Percentiles rank a stretch among this genome's conserved stretches.
Conservation (phyloP, 2,113 vertebrate species). For the Actenoides lindsayi region DNA sequence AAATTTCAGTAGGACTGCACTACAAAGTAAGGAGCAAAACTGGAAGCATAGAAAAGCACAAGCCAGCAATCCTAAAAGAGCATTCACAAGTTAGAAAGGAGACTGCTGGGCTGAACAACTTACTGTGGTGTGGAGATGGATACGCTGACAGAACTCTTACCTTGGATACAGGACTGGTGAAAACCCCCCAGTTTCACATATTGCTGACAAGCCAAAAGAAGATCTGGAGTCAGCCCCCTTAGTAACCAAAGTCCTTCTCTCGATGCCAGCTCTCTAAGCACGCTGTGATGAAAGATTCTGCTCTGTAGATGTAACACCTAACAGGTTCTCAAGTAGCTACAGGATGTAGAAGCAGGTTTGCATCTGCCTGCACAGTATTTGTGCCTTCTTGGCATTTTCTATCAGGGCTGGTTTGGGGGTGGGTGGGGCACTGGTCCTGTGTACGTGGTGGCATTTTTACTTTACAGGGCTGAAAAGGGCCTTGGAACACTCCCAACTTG, state of each 20-base stretch:
- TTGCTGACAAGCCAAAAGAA: background rate
- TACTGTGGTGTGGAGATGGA: background rate
- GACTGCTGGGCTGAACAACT: background rate
- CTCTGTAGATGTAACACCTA: background rate
- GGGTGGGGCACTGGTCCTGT: background rate
- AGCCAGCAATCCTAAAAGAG: background rate
- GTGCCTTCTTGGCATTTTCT: background rate
- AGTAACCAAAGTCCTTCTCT: background rate
- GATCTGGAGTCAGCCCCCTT: background rate
- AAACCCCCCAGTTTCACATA: background rate
- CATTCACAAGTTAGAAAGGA: background rate
- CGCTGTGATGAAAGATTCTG: accelerated
- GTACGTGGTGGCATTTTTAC: background rate
- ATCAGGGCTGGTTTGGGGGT: background rate
- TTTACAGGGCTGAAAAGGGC: background rate
- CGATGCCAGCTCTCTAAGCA: background rate
- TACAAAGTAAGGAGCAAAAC: background rate
- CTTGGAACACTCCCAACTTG: background rate
- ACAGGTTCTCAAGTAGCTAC: background rate
- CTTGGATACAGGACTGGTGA: background rate
- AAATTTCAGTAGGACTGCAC: background rate
- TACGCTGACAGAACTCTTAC: background rate
- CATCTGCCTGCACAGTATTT: background rate
- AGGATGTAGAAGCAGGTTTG: background rate
- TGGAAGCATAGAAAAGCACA: background rate